Conservation (phyloP, 2,113 vertebrate genomes). For the Hepsetus odoe region DNA sequence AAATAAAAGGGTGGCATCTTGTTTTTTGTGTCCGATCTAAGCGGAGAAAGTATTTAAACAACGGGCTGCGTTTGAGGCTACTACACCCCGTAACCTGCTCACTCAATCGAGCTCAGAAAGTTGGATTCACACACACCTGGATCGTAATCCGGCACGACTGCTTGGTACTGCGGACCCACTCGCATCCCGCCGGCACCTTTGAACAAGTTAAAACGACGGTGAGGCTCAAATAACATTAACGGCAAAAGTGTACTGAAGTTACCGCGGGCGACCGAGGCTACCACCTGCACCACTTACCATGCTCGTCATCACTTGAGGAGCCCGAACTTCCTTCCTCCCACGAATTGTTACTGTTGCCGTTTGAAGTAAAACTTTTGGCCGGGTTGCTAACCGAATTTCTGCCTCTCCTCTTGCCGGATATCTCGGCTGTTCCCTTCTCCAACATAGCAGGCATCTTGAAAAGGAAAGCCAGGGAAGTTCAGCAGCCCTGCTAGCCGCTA, state of each 20-base stretch:
- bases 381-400: constrained; percentile 76
- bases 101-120: not conserved
- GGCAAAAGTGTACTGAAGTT: constrained; percentile 53
- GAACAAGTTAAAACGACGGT: constrained; percentile 11
- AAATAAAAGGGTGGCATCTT: not conserved
- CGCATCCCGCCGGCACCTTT: constrained; percentile 90
- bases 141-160: constrained; percentile 89
- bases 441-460: constrained; percentile 85
- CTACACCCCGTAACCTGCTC: constrained; percentile 33
- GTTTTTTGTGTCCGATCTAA: not conserved
- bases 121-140: constrained; percentile 77
- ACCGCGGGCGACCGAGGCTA: constrained; percentile 69
- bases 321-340: constrained; percentile 92
- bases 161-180: constrained; percentile 89
- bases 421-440: constrained; percentile 83
- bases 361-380: constrained; percentile 86
- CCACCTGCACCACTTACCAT: constrained; percentile 78
- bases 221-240: not conserved
- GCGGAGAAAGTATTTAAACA: constrained; percentile 41
- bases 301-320: constrained; percentile 92
- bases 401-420: constrained; percentile 85
- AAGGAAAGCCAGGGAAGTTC: constrained; percentile 42
- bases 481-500: constrained; percentile 12
- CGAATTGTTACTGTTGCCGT: constrained; percentile 84
- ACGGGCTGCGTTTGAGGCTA: constrained; percentile 61